Evolutionary conservation across 1,140 invertebrate genomes (phyloP), one percentile per base, ranked within the genome.

Genomic region (Diorhabda elongata): DNA sequence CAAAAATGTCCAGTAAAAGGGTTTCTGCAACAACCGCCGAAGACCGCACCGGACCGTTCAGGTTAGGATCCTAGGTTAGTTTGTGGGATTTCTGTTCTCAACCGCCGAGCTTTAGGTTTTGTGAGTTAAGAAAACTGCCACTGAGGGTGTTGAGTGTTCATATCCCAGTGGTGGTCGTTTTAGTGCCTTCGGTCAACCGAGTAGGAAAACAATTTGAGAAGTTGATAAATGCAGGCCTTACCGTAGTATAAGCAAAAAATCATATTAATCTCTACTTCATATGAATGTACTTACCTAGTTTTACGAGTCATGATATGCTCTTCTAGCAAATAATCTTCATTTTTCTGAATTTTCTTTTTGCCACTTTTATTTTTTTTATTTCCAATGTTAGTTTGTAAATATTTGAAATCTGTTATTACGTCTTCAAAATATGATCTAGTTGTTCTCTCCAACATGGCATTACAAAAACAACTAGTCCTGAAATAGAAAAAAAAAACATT

Each of bases 241-340:
- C 70, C 64, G 26, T 60, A 65, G 62, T 77, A 6, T 60, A 45
- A 26, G 26, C 26, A 26, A 26, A 26, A 26, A 0, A 26, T 26
- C 26, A 26, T 26, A 26, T 26, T 26, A 26, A 26, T 26, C 26
- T 26, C 26, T 26, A 26, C 1, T 26, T 26, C 26, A 26, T 26
- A 26, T 26, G 26, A 26, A 8, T 3, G 47, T 52, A n/a, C 47
- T 52, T 52, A 52, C 47, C 47, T 6, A 8, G 85, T 86, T 80
- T 88, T 86, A 75, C 87, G 86, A 65, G 64, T 71, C 71, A 73
- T 69, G 66, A 61, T 70, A 58, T 57, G 67, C 61, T 69, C 64
- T 66, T 68, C 66, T 70, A 52, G 44, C 58, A 44, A 58, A 44
- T 42, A 45, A 43, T 61, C 47, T 68, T 68, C 68, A 62, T 9